These are phyloP conservation scores for Stigmatopora argus DNA, from an alignment of 2,113 vertebrate species.

Conservation along the genomic window DNA sequence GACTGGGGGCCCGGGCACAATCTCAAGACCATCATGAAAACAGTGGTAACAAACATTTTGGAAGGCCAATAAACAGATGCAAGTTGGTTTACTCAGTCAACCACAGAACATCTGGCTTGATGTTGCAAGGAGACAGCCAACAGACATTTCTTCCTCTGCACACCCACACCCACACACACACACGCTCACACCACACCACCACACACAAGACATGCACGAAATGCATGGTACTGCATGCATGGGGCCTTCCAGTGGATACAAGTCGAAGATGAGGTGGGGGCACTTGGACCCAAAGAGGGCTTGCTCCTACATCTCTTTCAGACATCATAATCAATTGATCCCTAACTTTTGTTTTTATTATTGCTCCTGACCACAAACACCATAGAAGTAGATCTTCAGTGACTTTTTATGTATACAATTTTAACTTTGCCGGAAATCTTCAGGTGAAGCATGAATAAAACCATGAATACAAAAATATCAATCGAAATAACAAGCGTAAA, in stretches of 20 bases:
- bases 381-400: not conserved
- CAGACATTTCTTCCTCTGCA: slow-evolving; percentile 70
- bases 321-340: not conserved
- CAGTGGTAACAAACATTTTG: slow-evolving; percentile 76
- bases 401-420: not conserved
- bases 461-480: not conserved
- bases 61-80: slow-evolving; percentile 78
- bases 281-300: not conserved
- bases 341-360: not conserved
- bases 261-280: not conserved
- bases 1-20: slow-evolving; percentile 42
- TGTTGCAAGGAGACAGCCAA: slow-evolving; percentile 73
- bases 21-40: slow-evolving; percentile 66
- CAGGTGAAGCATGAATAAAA: not conserved
- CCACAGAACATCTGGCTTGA: slow-evolving; percentile 77
- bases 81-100: slow-evolving; percentile 74
- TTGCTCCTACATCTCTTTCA: not conserved
- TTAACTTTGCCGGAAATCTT: not conserved
- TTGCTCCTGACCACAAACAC: not conserved
- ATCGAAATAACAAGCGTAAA: not conserved
- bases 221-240: not conserved
- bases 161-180: too few relatives aligned
- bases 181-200: too few relatives aligned
- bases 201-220: not conserved
- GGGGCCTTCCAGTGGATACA: not conserved